Evolutionary conservation across 2,797 vertebrate species (phyloP), one percentile per base, ranked within the genome.

Genomic region (Cyprinella venusta): DNA sequence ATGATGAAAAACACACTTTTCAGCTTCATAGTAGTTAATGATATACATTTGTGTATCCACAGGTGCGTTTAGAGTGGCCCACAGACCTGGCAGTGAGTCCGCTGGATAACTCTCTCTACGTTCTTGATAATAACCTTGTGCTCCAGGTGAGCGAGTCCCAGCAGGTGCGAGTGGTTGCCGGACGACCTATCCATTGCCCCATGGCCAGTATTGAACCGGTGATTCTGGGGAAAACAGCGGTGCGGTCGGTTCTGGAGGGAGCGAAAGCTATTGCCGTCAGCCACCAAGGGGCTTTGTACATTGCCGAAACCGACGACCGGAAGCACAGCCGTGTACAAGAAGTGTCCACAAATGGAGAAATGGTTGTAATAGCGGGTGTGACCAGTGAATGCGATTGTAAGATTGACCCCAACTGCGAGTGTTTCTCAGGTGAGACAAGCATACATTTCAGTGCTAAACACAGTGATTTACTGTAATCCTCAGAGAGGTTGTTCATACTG

Each of bases 61-160:
- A 97, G 96, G 96, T 97, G 63, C 92, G 96, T 36, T 91, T 97
- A 76, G 96, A 97, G 83, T 96, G 95, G 95, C 96, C 96, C 52
- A 96, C 96, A 84, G 96, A 96, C 87, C 94, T 97, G 82, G 93
- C 95, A 0, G 92, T 96, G 82, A 97, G 95, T 90, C 96, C 96
- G 2, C 88, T 97, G 80, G 96, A 97, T 91, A 96, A 97, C 86
- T 97, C 96, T 0, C 91, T 97, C 59, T 97, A 96, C 19, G 93
- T 97, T 56, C 94, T 97, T 85, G 96, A 97, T 93, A 97, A 96
- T 92, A 97, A 96, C 90, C 95, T 97, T 10, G 96, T 97, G 71
- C 94, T 97, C 77, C 96, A 97, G 91, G 95, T 97, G 89, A 95
- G 96, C 0, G 94, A 96, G 88, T 94, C 86, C 56, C 91, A 91